Conservation (phyloP, 2,888 invertebrate species). For the Tanypteryx hageni region DNA sequence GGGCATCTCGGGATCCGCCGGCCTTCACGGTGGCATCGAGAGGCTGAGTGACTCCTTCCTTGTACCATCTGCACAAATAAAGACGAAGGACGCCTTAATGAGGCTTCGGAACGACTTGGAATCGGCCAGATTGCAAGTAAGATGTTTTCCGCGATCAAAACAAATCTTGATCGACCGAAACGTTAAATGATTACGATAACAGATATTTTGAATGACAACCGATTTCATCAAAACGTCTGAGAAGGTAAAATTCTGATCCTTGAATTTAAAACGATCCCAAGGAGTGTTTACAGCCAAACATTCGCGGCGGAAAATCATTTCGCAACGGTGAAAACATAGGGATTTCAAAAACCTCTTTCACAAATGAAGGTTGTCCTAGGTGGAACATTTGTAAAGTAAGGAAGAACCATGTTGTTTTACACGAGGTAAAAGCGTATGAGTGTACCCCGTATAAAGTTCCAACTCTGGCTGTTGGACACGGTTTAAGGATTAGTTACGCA, state of each 20-base stretch:
- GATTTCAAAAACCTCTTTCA: neutral
- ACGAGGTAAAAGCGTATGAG: neutral
- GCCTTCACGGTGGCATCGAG: conserved; percentile 83
- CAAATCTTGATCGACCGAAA: neutral
- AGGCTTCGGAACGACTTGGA: neutral
- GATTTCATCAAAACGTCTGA: too few relatives aligned
- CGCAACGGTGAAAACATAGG: neutral
- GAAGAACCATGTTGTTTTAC: neutral
- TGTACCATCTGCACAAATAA: conserved; percentile 82
- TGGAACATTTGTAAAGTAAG: neutral
- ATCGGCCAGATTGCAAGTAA: neutral
- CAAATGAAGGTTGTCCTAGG: neutral
- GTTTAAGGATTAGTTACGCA: conserved; percentile 73
- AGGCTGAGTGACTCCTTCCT: conserved; percentile 85
- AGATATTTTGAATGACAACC: too few relatives aligned
- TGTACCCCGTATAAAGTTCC: neutral
- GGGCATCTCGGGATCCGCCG: conserved; percentile 85
- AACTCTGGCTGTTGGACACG: neutral
- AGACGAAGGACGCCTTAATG: neutral
- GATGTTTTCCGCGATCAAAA: neutral
- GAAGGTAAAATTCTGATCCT: too few relatives aligned
- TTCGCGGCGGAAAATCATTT: neutral
- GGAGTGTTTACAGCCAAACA: too few relatives aligned
- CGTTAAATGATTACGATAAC: neutral
- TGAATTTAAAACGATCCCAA: too few relatives aligned